Base-by-base conservation (phyloP, 2,797 vertebrate species). In the Eospalax fontanierii region DNA sequence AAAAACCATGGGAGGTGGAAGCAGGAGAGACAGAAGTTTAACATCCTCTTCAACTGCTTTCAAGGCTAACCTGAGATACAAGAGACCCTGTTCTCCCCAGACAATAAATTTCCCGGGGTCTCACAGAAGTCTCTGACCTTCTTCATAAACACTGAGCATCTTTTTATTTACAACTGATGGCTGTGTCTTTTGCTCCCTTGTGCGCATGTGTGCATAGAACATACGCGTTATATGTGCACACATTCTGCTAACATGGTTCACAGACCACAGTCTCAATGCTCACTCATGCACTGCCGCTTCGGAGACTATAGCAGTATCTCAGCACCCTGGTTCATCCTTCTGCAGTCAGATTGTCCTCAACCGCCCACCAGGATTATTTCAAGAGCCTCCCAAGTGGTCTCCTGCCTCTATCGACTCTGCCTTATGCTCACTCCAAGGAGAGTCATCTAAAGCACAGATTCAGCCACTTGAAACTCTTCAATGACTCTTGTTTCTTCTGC, bases 391-490 rank as follows among this genome's bases (percentile, higher is more conserved):
- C 35, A 40, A 79, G 40, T 40, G 5, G 38, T 59, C 66, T 75
- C 90, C 63, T 89, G 70, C 28, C 74, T 68, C 85, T 57, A 30
- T 65, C 75, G 65, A 70, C 65, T 79, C 65, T 65, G 40, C 50
- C 61, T 16, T 30, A 21, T 28, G 7, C n/a, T 75, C 2, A 26
- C 88, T 94, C 59, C n/a, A 76, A 50, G 22, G 84, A 2, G 26
- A 73, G n/a, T 50, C 50, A 59, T 65, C 80, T 83, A 93, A 94
- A 87, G 57, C 66, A 50, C 35, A 59, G 85, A 70, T 59, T 70
- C 35, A n/a, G 81, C 66, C 93, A 54, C 85, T 91, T 61, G 16
- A 91, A 93, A 80, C 59, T 78, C 65, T 93, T 89, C 76, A 43
- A 0, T 8, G 59, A 82, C 75, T 89, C 90, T n/a, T 33, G 10